Conservation (phyloP, 2,113 vertebrate genomes). For the Bungarus multicinctus region DNA sequence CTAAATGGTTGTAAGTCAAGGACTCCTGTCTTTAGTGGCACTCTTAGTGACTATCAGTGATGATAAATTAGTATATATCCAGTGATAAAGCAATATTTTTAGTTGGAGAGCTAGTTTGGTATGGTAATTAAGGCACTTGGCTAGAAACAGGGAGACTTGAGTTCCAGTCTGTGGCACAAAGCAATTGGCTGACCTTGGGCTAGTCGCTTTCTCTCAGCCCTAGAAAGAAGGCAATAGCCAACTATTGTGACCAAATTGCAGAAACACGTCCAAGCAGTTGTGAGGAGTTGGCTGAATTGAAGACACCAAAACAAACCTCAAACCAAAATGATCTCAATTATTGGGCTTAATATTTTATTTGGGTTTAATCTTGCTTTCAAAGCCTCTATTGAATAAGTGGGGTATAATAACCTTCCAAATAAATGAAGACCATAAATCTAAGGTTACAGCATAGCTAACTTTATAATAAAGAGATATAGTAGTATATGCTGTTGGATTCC, state of each 20-base stretch:
- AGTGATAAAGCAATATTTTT: not conserved
- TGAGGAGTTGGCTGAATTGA: not conserved
- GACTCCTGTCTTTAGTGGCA: not conserved
- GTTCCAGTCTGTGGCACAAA: not conserved
- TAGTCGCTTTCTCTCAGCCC: not conserved
- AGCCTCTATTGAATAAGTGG: not conserved
- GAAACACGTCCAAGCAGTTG: not conserved
- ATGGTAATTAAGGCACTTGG: not conserved
- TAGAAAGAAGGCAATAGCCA: not conserved
- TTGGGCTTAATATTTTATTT: not conserved
- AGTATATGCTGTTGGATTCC: not conserved
- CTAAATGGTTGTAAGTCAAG: not conserved
- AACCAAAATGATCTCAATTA: not conserved
- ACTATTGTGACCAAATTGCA: not conserved
- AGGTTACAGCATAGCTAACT: not conserved
- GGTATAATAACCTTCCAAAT: not conserved
- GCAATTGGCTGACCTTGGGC: not conserved
- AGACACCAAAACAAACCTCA: not conserved
- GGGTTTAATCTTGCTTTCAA: not conserved
- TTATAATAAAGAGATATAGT: not conserved
- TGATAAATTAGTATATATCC: not conserved
- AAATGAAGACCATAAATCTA: not conserved
- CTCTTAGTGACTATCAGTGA: not conserved
- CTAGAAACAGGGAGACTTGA: not conserved
- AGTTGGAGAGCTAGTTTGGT: not conserved